A percentile compares a stretch with the other conserved stretches of the same genome.
Evolutionary conservation across 2,113 vertebrate species (phyloP).

Genomic region (Paraplagusia blochii): DNA sequence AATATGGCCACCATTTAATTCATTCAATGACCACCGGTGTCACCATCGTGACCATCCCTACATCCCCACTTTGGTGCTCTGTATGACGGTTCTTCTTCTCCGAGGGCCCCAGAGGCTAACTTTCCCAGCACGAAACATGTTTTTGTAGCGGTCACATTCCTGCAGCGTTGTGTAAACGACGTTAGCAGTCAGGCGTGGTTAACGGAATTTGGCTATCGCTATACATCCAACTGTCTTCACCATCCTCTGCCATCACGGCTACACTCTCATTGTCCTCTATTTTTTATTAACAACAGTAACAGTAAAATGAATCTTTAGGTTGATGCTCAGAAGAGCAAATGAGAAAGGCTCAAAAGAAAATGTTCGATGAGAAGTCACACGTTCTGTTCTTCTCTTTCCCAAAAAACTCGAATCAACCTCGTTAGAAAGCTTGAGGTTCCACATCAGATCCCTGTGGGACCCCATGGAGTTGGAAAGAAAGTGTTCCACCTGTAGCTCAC

Average conservation of each 20-base stretch:
- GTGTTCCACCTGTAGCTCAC: not conserved
- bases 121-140: slow-evolving; percentile 57
- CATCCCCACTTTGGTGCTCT: slow-evolving; percentile 11
- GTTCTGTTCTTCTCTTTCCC: not conserved
- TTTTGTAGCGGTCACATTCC: slow-evolving; percentile 64
- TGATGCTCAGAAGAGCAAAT: too few species aligned
- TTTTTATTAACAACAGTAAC: not conserved
- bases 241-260: slow-evolving; percentile 40
- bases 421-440: not conserved
- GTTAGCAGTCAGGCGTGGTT: slow-evolving; percentile 61
- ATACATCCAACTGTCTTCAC: not conserved
- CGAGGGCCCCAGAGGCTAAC: slow-evolving; percentile 44
- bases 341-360: not conserved
- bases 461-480: not conserved
- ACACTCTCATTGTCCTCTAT: slow-evolving; percentile 21
- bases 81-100: slow-evolving; percentile 21
- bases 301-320: too few species aligned
- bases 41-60: not conserved
- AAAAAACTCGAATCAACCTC: not conserved
- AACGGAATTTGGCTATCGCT: slow-evolving; percentile 56
- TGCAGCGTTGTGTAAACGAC: slow-evolving; percentile 60
- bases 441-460: slow-evolving; percentile 18
- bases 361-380: not conserved
- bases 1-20: too few species aligned
- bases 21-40: too few species aligned